A percentile compares a stretch with the other conserved stretches of the same genome.
phyloP scores from a whole-genome alignment of 1,140 invertebrate genomes.

The Elysia chlorotica region DNA sequence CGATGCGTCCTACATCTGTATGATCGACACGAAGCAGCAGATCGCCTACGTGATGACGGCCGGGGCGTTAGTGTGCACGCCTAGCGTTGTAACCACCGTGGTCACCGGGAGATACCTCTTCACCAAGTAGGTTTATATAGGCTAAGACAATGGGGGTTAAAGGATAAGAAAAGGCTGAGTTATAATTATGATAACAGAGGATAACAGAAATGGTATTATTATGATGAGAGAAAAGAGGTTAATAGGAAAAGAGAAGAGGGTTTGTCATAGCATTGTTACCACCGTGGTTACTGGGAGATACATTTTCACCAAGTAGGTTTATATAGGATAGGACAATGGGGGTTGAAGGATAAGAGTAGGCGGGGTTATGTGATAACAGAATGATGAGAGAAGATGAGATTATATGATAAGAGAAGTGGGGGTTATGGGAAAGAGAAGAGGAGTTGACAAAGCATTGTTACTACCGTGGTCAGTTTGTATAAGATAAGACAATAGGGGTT shows the following conservation, averaged over 20 bases:
- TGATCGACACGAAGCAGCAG: conserved; percentile 10
- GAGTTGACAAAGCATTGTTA: background rate
- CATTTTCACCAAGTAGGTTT: background rate
- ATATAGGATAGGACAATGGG: background rate
- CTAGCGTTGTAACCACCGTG: background rate
- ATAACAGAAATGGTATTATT: too few species aligned
- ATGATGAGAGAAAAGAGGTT: too few species aligned
- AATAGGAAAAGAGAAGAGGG: background rate
- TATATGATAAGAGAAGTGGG: too few species aligned
- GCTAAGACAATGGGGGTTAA: background rate
- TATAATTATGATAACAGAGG: too few species aligned
- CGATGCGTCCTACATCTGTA: background rate
- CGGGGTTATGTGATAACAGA: too few species aligned
- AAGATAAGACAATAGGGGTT: background rate
- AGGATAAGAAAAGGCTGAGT: background rate
- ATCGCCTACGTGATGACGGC: conserved; percentile 11
- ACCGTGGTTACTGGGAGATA: background rate
- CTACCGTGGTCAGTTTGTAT: background rate
- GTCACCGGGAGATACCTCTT: conserved; percentile 10
- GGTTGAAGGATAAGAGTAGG: background rate
- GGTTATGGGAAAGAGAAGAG: background rate
- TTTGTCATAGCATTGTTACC: background rate
- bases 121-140: background rate
- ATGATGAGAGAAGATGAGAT: too few species aligned
- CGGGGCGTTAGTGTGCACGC: background rate